Evolutionary conservation across 2,888 invertebrate genomes (phyloP).

Genomic region (Nipponacmea schrenckii): DNA sequence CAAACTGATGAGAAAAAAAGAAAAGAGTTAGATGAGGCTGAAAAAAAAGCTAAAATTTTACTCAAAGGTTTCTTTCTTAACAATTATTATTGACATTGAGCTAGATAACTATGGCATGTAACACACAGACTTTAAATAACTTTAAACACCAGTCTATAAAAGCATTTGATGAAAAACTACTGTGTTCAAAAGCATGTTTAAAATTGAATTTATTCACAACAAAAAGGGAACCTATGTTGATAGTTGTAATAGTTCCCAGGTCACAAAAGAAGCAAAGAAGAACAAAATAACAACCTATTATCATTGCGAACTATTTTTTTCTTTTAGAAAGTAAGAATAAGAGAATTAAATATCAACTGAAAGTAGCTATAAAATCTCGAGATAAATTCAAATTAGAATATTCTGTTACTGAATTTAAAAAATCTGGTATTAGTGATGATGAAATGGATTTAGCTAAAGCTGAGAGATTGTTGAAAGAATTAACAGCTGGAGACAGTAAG

Average conservation of each 20-base stretch:
- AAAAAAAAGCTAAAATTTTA: slow-evolving; percentile 34
- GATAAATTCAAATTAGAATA: slow-evolving; percentile 54
- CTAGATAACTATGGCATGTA: too few species aligned
- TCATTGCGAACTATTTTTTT: not conserved
- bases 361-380: slow-evolving; percentile 61
- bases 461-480: slow-evolving; percentile 54
- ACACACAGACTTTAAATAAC: too few species aligned
- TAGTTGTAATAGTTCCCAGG: too few species aligned
- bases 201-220: too few species aligned
- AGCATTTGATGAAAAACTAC: too few species aligned
- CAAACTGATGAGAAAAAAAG: slow-evolving; percentile 44
- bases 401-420: slow-evolving; percentile 60
- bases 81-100: too few species aligned
- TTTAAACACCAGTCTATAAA: too few species aligned
- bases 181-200: too few species aligned
- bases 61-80: slow-evolving; percentile 30
- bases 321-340: slow-evolving; percentile 47
- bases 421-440: slow-evolving; percentile 59
- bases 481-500: slow-evolving; percentile 60
- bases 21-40: slow-evolving; percentile 43
- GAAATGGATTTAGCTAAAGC: slow-evolving; percentile 64
- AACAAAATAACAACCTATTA: too few species aligned
- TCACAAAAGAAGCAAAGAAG: too few species aligned
- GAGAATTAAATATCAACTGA: slow-evolving; percentile 55
- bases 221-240: too few species aligned